These are phyloP conservation scores for Seira ritae DNA, from an alignment of 2,888 invertebrate species.

Conservation along the genomic window DNA sequence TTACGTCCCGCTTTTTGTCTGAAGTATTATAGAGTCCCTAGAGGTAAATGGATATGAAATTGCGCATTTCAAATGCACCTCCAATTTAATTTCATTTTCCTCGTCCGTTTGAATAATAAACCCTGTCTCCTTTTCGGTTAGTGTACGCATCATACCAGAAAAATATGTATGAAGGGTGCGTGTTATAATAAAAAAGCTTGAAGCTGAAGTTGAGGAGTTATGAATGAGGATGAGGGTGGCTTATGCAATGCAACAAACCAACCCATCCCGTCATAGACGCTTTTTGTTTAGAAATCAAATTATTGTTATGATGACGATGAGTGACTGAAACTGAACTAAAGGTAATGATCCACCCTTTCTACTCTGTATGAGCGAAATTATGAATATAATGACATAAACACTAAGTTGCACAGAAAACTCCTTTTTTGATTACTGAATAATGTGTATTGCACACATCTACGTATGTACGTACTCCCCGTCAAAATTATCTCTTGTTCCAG, in stretches of 20 bases:
- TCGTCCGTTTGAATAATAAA: conserved; percentile 7
- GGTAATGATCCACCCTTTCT: conserved; percentile 62
- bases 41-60: conserved; percentile 51
- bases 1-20: conserved; percentile 10
- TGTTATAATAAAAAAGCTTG: conserved; percentile 29
- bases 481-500: too few relatives aligned
- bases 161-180: conserved; percentile 31
- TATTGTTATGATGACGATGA: conserved; percentile 46
- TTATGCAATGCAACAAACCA: conserved; percentile 1
- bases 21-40: conserved; percentile 29
- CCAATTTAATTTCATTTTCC: conserved; percentile 25
- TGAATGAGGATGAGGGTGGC: conserved; percentile 54
- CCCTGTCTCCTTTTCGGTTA: neutral
- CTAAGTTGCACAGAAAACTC: conserved; percentile 30
- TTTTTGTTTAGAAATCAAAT: conserved; percentile 49
- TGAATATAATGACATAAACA: conserved; percentile 52
- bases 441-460: conserved; percentile 14
- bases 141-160: neutral
- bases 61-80: conserved; percentile 41
- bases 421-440: neutral
- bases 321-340: conserved; percentile 22
- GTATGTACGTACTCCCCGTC: neutral
- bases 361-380: conserved; percentile 14
- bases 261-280: conserved; percentile 25
- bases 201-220: neutral